phyloP scores from a whole-genome alignment of 1,140 invertebrate species.

The Drosophila oshimai region DNA sequence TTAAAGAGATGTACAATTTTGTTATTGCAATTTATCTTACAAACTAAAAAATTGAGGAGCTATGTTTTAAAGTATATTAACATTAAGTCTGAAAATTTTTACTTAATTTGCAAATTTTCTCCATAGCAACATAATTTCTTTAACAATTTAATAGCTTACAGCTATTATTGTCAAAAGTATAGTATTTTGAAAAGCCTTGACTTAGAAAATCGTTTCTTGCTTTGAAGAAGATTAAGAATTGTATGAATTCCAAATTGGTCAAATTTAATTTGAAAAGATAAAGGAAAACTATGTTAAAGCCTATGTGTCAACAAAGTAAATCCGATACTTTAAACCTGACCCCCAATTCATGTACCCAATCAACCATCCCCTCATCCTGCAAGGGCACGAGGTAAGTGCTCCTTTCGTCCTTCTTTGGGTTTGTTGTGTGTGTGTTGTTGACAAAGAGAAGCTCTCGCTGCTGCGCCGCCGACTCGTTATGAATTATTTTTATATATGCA shows the following conservation, averaged over 20 bases:
- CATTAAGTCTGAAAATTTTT: too few species aligned
- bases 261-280: neutral
- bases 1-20: too few species aligned
- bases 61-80: too few species aligned
- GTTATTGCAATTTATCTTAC: too few species aligned
- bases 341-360: neutral
- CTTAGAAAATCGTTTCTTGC: too few species aligned
- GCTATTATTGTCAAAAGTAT: too few species aligned
- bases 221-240: neutral
- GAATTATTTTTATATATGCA: slow-evolving; percentile 51
- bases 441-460: slow-evolving; percentile 60
- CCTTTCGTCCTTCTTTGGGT: slow-evolving; percentile 51
- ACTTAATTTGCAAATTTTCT: too few species aligned
- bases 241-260: neutral
- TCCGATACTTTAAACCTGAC: neutral
- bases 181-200: too few species aligned
- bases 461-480: slow-evolving; percentile 47
- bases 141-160: too few species aligned
- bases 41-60: too few species aligned
- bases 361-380: slow-evolving; percentile 6
- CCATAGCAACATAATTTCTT: too few species aligned
- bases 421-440: slow-evolving; percentile 77
- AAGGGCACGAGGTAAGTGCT: slow-evolving; percentile 56
- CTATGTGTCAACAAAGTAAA: neutral
- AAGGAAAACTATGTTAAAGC: neutral